Evolutionary conservation across 2,888 invertebrate species (phyloP).

Genomic region (Oscheius onirici): DNA sequence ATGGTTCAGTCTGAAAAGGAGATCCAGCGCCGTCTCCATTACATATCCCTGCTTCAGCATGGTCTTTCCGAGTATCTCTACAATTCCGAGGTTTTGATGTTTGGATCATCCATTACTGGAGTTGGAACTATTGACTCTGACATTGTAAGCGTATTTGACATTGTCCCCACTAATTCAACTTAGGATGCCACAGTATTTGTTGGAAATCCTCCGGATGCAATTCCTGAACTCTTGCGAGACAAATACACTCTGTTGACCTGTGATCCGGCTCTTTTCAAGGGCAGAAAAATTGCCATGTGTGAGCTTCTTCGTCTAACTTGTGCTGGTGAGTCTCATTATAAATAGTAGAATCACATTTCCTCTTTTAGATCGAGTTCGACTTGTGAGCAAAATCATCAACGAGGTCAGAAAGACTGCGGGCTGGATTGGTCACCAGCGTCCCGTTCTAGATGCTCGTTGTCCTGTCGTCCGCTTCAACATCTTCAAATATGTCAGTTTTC

Average conservation of each 20-base stretch:
- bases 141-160: conserved; percentile 25
- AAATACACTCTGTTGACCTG: conserved; percentile 40
- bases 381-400: conserved; percentile 39
- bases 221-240: conserved; percentile 21
- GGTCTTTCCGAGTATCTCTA: conserved; percentile 29
- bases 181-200: conserved; percentile 38
- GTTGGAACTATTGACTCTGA: conserved; percentile 40
- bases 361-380: conserved; percentile 39
- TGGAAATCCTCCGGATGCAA: background rate
- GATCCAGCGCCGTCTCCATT: conserved; percentile 8
- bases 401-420: conserved; percentile 36
- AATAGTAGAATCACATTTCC: too few relatives aligned
- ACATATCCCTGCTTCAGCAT: conserved; percentile 10
- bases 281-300: conserved; percentile 14
- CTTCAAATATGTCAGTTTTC: conserved; percentile 25
- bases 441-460: conserved; percentile 40
- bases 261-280: background rate
- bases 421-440: conserved; percentile 38
- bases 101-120: conserved; percentile 37
- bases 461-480: conserved; percentile 40
- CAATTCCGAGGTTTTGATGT: conserved; percentile 24
- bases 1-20: conserved; percentile 17
- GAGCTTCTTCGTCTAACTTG: conserved; percentile 32
- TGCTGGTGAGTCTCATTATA: conserved; percentile 24
- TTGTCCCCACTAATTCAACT: background rate